Base-by-base conservation (phyloP, 2,888 invertebrate species). In the Amblyjoppa proteus region DNA sequence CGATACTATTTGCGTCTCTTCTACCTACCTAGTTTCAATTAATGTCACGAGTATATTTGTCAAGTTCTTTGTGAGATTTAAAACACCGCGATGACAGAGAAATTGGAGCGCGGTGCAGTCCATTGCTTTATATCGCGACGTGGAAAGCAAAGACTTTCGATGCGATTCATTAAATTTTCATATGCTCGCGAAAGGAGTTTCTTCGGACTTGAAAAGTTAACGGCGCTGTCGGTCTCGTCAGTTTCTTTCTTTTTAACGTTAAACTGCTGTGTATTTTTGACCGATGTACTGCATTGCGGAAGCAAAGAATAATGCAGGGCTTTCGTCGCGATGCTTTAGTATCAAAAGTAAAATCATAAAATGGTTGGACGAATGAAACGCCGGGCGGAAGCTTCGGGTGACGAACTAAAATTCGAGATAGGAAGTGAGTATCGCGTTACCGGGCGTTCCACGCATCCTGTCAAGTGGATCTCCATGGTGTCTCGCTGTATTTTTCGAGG, bases 371-470 rank as follows among this genome's bases (percentile, higher is more conserved):
- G 58, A 76, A 53, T 71, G 75, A n/a, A 71, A 71, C 45, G 70
- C 79, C 41, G 38, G 66, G 78, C 79, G 56, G 45, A 82, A 88
- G 90, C 89, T 89, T 92, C 92, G 88, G 87, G 88, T 93, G 92
- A 90, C 93, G 88, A 73, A 11, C 68, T 68, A 58, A 41, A 38
- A 31, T 20, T 41, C 73, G 31, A 61, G 71, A 88, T 87, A 93
- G 94, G 94, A 94, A 94, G 92, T 91, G 89, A 89, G 91, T 91
- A 91, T 94, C 93, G 90, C 83, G 90, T 94, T 93, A 90, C 91
- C 90, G 88, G 41, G 80, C 74, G 74, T 92, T 93, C 93, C 92
- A 93, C 94, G 93, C 94, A 93, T 93, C 92, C 92, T 93, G 93
- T 93, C 93, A 93, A 94, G 93, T 93, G 92, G 90, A 93, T 93